Conservation (phyloP, 2,888 invertebrate genomes). For the Leptopilina drosophilae region DNA sequence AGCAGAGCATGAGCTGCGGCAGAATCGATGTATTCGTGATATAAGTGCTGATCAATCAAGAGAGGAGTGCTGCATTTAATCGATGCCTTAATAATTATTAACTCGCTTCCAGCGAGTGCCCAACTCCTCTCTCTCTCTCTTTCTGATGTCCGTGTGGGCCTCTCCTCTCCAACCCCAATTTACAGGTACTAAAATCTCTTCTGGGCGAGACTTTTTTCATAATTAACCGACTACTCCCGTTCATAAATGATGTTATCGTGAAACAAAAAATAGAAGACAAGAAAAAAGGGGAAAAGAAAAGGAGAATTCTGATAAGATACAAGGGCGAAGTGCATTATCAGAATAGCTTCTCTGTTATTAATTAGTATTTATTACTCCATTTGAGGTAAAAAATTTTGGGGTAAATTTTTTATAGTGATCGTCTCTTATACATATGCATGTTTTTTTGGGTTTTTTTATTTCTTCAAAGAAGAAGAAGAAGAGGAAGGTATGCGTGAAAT, state of each 20-base stretch:
- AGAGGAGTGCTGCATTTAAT: slow-evolving; percentile 64
- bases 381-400: background rate
- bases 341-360: background rate
- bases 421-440: no score
- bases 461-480: background rate
- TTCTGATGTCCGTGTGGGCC: slow-evolving; percentile 9
- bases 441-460: background rate
- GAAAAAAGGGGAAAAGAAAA: background rate
- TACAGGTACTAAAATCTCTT: slow-evolving; percentile 37
- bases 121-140: no score
- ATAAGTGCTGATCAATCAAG: slow-evolving; percentile 68
- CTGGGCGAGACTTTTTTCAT: slow-evolving; percentile 40
- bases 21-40: slow-evolving; percentile 63
- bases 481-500: slow-evolving; percentile 41
- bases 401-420: background rate
- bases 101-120: slow-evolving; percentile 54
- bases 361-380: slow-evolving; percentile 31
- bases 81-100: slow-evolving; percentile 69
- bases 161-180: slow-evolving; percentile 49
- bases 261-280: background rate
- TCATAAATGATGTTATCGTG: slow-evolving; percentile 32
- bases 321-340: background rate
- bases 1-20: slow-evolving; percentile 54
- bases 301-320: slow-evolving; percentile 13
- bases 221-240: slow-evolving; percentile 37